These are phyloP conservation scores for Schizaphis graminum DNA, from an alignment of 2,888 invertebrate species.

Conservation along the genomic window DNA sequence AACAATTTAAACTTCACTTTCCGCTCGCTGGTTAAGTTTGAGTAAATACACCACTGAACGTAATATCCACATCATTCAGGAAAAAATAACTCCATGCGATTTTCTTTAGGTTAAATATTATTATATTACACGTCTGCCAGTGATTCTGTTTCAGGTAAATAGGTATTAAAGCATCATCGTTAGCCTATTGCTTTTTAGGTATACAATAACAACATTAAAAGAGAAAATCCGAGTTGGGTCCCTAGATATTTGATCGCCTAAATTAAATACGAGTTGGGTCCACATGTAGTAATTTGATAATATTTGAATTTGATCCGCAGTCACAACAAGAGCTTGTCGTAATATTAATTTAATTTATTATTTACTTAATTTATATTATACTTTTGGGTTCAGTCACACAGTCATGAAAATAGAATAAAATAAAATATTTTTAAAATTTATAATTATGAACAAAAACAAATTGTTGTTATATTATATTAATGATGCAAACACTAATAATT, in stretches of 20 bases:
- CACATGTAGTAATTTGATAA: not conserved
- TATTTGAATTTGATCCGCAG: not conserved
- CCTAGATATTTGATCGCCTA: not conserved
- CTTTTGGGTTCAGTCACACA: not conserved
- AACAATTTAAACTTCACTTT: not conserved
- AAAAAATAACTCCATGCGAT: not conserved
- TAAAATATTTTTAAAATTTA: not conserved
- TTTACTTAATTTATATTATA: not conserved
- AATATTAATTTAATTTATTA: not conserved
- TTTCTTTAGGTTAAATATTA: not conserved
- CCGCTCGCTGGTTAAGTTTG: not conserved
- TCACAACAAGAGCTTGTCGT: not conserved
- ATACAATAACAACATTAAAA: not conserved
- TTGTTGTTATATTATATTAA: no score
- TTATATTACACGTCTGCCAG: not conserved
- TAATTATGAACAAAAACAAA: no score
- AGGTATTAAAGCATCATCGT: not conserved
- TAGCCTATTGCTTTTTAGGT: not conserved
- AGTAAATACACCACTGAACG: not conserved
- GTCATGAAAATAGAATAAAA: not conserved
- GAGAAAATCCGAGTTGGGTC: not conserved
- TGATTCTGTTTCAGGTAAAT: not conserved
- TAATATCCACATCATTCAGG: not conserved
- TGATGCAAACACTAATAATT: no score
- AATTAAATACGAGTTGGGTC: not conserved